Conservation (phyloP, 2,113 vertebrate genomes). For the Antechinus flavipes region DNA sequence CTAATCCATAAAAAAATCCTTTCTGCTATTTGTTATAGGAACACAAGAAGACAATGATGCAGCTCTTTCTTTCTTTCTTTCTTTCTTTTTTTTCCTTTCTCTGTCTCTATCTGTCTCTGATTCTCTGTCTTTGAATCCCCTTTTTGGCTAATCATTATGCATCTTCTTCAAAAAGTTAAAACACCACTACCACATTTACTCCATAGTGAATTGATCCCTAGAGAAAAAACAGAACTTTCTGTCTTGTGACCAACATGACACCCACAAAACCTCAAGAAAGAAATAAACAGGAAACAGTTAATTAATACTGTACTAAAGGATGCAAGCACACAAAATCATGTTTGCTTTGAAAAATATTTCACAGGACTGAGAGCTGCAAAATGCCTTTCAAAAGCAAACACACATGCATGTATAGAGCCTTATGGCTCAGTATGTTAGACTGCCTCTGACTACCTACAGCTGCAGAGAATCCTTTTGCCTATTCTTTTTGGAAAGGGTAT, state of each 20-base stretch:
- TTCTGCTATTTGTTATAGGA: neutral
- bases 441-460: too few species aligned
- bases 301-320: slow-evolving; percentile 11
- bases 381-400: slow-evolving; percentile 25
- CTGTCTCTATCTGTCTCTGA: too few species aligned
- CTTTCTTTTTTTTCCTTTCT: neutral
- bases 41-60: neutral
- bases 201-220: slow-evolving; percentile 9
- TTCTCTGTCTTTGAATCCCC: neutral
- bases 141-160: neutral
- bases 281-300: slow-evolving; percentile 13
- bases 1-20: neutral
- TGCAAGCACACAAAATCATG: slow-evolving; percentile 20
- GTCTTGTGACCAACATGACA: neutral
- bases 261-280: slow-evolving; percentile 27
- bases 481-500: too few species aligned
- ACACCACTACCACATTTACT: neutral
- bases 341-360: slow-evolving; percentile 12
- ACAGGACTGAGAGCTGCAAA: slow-evolving; percentile 15
- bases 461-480: too few species aligned
- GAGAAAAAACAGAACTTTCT: neutral
- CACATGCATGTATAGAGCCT: too few species aligned
- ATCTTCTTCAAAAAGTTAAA: neutral
- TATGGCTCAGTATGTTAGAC: too few species aligned
- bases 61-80: neutral